Percentiles rank a stretch among this genome's conserved stretches.
Conservation (phyloP, 2,797 vertebrate species). For the Neosalanx taihuensis region DNA sequence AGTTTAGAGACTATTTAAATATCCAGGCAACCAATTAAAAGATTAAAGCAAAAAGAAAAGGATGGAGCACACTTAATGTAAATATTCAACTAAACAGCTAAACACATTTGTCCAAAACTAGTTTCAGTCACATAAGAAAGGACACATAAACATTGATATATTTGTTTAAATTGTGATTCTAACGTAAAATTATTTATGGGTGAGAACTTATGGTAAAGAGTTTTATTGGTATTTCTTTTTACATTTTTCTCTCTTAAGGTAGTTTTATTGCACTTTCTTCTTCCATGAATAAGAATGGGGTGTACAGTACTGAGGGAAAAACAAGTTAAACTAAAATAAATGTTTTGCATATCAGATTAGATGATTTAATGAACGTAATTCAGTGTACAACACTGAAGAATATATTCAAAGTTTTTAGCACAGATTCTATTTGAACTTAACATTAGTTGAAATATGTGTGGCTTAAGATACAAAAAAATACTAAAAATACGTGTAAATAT, state of each 20-base stretch:
- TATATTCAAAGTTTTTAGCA: no score
- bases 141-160: not conserved
- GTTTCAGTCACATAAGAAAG: constrained; percentile 11
- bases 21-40: no score
- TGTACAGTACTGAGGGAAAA: not conserved
- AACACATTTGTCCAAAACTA: not conserved
- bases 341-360: constrained; percentile 13
- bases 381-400: no score
- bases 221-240: constrained; percentile 3
- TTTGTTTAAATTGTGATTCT: constrained; percentile 5
- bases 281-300: constrained; percentile 21
- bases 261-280: constrained; percentile 29
- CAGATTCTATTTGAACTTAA: no score
- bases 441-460: no score
- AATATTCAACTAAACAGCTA: constrained; percentile 5
- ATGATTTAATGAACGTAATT: constrained; percentile 22
- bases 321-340: constrained; percentile 14
- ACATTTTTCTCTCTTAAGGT: constrained; percentile 19
- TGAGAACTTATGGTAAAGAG: not conserved
- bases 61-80: not conserved
- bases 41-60: not conserved
- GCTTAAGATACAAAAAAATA: no score
- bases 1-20: no score
- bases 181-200: not conserved
- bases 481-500: not conserved